Base-by-base conservation (phyloP, 2,888 invertebrate genomes). In the Boloria selene region DNA sequence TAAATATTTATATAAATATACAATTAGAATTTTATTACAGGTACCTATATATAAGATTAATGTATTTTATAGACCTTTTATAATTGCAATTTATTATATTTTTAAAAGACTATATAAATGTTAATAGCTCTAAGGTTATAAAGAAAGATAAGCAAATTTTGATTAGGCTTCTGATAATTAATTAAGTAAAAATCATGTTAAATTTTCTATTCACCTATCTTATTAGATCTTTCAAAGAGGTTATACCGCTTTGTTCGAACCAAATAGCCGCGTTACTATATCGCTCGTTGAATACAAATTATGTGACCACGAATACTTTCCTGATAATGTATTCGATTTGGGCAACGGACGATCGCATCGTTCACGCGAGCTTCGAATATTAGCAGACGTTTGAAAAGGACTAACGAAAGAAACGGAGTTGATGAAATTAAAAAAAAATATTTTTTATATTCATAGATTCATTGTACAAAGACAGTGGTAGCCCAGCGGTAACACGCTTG, bases 251-350 rank as follows among this genome's bases (percentile, higher is more conserved):
- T 61, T 66, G 64, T 67, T 64, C 65, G 53, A 67, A 67, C 70
- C 70, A 64, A 72, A 61, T 64, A 54, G 47, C 47, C 61, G 62
- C 52, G 66, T 72, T 72, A 63, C 74, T 75, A 74, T 78, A 79
- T 74, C 75, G 72, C 65, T 56, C 65, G 53, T 70, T 72, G 81
- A 79, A 77, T 83, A 86, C 88, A 89, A 89, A 89, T 89, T 87
- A 87, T 88, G 77, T 88, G 80, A 81, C 79, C 74, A 73, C 74
- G 84, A 76, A 86, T 85, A 83, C 85, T 82, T 81, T 77, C 68
- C 79, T 81, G 87, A 88, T 88, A 88, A 88, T 87, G 80, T 87
- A 88, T 88, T 84, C 87, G 87, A 87, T 88, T 84, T 80, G 76
- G 77, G 74, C 74, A 45, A 76, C 74, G 77, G 75, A 75, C 86